Evolutionary conservation across 2,888 invertebrate genomes (phyloP).

Genomic region (Helobdella robusta): DNA sequence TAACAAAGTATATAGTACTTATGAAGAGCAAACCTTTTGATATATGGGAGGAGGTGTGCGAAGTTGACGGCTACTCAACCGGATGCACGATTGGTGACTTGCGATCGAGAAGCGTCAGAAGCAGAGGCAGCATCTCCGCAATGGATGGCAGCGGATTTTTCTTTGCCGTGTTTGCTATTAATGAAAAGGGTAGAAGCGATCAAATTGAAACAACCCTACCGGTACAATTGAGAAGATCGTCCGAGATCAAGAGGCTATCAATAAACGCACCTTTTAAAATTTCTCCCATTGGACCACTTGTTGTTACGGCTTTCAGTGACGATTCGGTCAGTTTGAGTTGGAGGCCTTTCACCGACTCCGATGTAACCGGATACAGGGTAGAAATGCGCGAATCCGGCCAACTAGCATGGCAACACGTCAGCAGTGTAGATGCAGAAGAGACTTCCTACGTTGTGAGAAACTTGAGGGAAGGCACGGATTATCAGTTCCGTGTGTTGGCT

Average conservation of each 20-base stretch:
- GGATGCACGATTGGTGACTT: constrained; percentile 29
- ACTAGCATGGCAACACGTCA: constrained; percentile 31
- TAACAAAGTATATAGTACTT: constrained; percentile 45
- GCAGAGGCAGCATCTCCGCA: too few relatives aligned
- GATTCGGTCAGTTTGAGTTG: constrained; percentile 70
- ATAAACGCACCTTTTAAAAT: background rate
- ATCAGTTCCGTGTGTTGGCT: constrained; percentile 46
- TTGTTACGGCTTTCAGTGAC: constrained; percentile 51
- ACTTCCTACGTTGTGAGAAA: constrained; percentile 32
- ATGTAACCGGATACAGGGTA: constrained; percentile 35
- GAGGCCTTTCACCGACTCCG: constrained; percentile 59
- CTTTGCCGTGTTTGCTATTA: constrained; percentile 75
- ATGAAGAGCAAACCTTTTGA: constrained; percentile 55
- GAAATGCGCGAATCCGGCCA: constrained; percentile 34
- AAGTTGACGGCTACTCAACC: constrained; percentile 26
- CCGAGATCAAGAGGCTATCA: background rate
- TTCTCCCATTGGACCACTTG: constrained; percentile 30
- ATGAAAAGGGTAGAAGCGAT: constrained; percentile 72
- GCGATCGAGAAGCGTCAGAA: too few relatives aligned
- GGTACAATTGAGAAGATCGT: constrained; percentile 38
- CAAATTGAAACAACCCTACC: constrained; percentile 48
- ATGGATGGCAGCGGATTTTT: constrained; percentile 67
- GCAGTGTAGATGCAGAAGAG: constrained; percentile 31
- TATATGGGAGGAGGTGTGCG: constrained; percentile 63
- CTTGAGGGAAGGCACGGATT: constrained; percentile 43